phyloP scores from a whole-genome alignment of 2,113 vertebrate genomes.

The Hymenochirus boettgeri region DNA sequence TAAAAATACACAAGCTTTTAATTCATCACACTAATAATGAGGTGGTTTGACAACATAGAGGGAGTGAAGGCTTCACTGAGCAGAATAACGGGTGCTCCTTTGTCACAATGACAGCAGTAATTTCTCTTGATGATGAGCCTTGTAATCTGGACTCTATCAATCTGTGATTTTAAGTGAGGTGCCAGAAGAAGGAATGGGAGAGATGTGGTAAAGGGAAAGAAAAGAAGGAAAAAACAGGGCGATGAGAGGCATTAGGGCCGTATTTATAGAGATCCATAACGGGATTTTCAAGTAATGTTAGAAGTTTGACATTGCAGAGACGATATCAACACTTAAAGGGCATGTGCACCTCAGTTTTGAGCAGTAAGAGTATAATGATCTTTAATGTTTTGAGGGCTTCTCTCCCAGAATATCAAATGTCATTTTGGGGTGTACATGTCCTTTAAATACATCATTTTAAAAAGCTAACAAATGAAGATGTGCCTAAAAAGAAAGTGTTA shows the following conservation, averaged over 20 bases:
- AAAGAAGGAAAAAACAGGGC: not conserved
- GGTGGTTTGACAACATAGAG: constrained; percentile 28
- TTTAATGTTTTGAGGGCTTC: too few species aligned
- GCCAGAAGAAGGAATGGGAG: constrained; percentile 9
- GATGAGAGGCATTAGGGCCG: not conserved
- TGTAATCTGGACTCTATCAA: constrained; percentile 39
- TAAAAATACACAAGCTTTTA: constrained; percentile 35
- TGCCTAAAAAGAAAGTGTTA: too few species aligned
- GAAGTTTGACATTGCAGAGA: too few species aligned
- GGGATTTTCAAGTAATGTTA: too few species aligned
- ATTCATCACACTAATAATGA: constrained; percentile 40
- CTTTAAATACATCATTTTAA: too few species aligned
- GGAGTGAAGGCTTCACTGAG: constrained; percentile 26
- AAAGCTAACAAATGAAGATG: too few species aligned
- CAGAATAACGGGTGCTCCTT: constrained; percentile 25
- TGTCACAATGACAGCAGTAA: constrained; percentile 36
- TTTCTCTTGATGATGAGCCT: constrained; percentile 35
- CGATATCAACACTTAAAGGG: too few species aligned
- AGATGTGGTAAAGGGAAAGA: constrained; percentile 10
- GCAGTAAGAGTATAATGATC: too few species aligned
- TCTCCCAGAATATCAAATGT: too few species aligned
- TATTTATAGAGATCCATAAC: too few species aligned
- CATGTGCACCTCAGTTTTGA: too few species aligned
- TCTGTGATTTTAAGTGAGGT: constrained; percentile 37
- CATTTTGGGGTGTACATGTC: too few species aligned